These are phyloP conservation scores for Volucella zonaria DNA, from an alignment of 2,888 invertebrate genomes.

Conservation along the genomic window DNA sequence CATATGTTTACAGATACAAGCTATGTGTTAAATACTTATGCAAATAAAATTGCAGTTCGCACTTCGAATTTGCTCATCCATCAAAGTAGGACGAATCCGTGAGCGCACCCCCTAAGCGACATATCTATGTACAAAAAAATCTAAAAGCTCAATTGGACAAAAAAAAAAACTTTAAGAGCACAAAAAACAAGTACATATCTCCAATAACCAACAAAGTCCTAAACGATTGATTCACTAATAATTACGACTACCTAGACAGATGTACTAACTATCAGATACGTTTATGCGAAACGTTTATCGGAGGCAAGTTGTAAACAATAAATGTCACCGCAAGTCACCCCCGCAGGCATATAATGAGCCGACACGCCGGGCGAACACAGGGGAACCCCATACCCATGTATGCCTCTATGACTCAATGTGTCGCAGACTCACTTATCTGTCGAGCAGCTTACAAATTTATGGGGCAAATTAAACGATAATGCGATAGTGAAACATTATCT, in stretches of 20 bases:
- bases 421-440: constrained; percentile 11
- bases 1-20: not conserved
- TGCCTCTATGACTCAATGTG: too few species aligned
- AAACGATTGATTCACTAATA: too few species aligned
- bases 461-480: constrained; percentile 56
- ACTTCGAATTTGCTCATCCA: constrained; percentile 31
- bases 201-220: too few species aligned
- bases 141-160: not conserved
- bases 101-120: too few species aligned
- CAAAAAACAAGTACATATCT: too few species aligned
- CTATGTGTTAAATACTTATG: constrained; percentile 10
- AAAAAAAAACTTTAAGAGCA: not conserved
- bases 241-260: too few species aligned
- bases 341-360: not conserved
- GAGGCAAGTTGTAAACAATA: too few species aligned
- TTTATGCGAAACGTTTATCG: too few species aligned
- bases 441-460: constrained; percentile 19
- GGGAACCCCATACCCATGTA: too few species aligned
- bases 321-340: not conserved
- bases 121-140: too few species aligned
- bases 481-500: constrained; percentile 34
- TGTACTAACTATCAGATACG: too few species aligned
- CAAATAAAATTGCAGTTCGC: constrained; percentile 19
- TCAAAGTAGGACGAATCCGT: constrained; percentile 16
- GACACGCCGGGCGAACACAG: not conserved